Base-by-base conservation (phyloP, 2,113 vertebrate genomes). In the Aptenodytes forsteri region DNA sequence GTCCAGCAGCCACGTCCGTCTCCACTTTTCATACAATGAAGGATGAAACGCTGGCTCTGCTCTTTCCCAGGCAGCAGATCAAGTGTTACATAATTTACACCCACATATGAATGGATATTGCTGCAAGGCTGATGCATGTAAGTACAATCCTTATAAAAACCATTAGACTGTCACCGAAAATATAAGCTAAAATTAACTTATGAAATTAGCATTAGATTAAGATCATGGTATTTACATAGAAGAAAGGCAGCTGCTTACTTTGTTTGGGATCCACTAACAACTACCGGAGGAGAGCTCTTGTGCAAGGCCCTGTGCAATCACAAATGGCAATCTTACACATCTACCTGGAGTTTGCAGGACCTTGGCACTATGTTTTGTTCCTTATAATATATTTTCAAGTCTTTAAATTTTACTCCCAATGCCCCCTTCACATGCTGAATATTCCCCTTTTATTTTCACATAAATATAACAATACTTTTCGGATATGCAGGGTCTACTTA, bases 111-210 rank as follows among this genome's bases (percentile, higher is more conserved):
- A 80, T 21, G 42, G 89, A 46, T 80, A 80, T 44, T 36, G 13
- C 93, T 92, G 87, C 40, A 19, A 75, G 81, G 87, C 87, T 96
- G 91, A 87, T 75, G 69, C 20, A 7, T 20, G 11, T 14, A 77
- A 82, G 84, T 7, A 82, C 78, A 79, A 47, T 47, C 77, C 93
- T 80, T 92, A 76, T 90, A 76, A 83, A 96, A 94, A 47, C 84
- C 87, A 94, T 94, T 92, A 95, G 93, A 88, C 87, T 97, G 95
- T 73, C 95, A 97, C 85, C 83, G 81, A 81, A 88, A 93, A 86
- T 55, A 66, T 4, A 55, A 70, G 64, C 55, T 88, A 90, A 92
- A 95, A 88, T 92, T 96, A 92, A 90, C 67, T 80, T 27, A 9
- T 1, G 12, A 92, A 95, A 88, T 83, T 67, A 93, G 85, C 79